These are phyloP conservation scores for Hypanus sabinus DNA, from an alignment of 2,113 vertebrate species.

Conservation along the genomic window DNA sequence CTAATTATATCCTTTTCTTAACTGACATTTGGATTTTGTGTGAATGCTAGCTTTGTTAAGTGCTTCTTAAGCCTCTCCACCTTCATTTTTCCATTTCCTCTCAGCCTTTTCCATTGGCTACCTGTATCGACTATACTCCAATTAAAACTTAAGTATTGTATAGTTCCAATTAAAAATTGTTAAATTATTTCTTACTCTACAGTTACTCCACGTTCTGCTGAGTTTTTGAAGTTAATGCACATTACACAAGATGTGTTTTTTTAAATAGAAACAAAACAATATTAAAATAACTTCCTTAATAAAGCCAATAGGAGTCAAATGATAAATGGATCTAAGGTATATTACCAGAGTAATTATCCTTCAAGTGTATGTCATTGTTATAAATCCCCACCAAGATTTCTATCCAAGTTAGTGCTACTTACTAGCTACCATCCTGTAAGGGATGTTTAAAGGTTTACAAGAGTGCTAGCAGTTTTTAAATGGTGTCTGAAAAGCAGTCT, in stretches of 20 bases:
- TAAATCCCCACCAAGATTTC: too few relatives aligned
- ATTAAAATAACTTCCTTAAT: not conserved
- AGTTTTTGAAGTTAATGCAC: not conserved
- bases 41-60: not conserved
- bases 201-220: not conserved
- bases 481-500: not conserved
- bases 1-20: not conserved
- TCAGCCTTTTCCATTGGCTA: not conserved
- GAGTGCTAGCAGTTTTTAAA: too few relatives aligned
- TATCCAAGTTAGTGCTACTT: too few relatives aligned
- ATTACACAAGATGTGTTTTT: not conserved
- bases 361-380: too few relatives aligned
- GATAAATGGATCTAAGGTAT: not conserved
- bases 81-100: not conserved
- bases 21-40: not conserved
- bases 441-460: too few relatives aligned
- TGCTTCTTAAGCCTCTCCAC: not conserved
- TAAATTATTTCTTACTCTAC: not conserved
- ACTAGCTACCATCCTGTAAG: too few relatives aligned
- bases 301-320: not conserved
- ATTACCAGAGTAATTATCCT: too few relatives aligned
- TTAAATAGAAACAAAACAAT: not conserved
- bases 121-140: not conserved
- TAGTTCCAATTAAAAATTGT: not conserved
- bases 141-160: not conserved